These are phyloP conservation scores for Microtus richardsoni DNA, from an alignment of 2,113 vertebrate species.

Conservation along the genomic window DNA sequence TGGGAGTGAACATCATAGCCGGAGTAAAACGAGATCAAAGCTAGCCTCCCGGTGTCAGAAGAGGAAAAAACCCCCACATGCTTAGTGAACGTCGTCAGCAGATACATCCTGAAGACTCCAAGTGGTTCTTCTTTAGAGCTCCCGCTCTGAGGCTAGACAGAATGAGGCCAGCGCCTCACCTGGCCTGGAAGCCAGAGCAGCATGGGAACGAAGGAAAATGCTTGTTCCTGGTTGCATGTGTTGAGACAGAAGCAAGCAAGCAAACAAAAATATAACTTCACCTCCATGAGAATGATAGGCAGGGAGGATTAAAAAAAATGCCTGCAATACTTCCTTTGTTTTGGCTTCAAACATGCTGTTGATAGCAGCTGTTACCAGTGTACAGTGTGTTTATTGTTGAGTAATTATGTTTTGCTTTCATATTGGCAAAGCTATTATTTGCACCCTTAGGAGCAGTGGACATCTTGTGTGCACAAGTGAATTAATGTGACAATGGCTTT, in stretches of 20 bases:
- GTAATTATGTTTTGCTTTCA: slow-evolving; percentile 76
- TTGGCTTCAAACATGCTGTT: slow-evolving; percentile 63
- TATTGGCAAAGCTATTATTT: slow-evolving; percentile 79
- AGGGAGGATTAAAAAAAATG: slow-evolving; percentile 45
- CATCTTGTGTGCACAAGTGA: slow-evolving; percentile 64
- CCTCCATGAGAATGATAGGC: slow-evolving; percentile 41
- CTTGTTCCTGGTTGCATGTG: slow-evolving; percentile 19
- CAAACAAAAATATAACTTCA: slow-evolving; percentile 31
- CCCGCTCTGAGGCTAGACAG: background rate
- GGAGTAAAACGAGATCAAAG: background rate
- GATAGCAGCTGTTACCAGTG: slow-evolving; percentile 68
- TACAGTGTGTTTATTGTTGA: slow-evolving; percentile 78
- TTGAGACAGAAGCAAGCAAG: slow-evolving; percentile 4
- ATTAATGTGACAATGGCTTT: slow-evolving; percentile 75
- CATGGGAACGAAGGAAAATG: background rate
- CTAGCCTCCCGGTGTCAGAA: background rate
- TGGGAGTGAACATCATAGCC: slow-evolving; percentile 1
- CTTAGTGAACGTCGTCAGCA: background rate
- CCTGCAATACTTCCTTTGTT: slow-evolving; percentile 72
- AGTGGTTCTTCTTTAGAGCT: background rate
- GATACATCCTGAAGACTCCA: background rate
- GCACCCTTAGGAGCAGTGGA: slow-evolving; percentile 62
- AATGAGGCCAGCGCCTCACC: slow-evolving; percentile 11
- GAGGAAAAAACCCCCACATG: background rate
- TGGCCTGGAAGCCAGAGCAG: background rate